Evolutionary conservation across 2,888 invertebrate species (phyloP).

Genomic region (Pollenia griseotomentosa): DNA sequence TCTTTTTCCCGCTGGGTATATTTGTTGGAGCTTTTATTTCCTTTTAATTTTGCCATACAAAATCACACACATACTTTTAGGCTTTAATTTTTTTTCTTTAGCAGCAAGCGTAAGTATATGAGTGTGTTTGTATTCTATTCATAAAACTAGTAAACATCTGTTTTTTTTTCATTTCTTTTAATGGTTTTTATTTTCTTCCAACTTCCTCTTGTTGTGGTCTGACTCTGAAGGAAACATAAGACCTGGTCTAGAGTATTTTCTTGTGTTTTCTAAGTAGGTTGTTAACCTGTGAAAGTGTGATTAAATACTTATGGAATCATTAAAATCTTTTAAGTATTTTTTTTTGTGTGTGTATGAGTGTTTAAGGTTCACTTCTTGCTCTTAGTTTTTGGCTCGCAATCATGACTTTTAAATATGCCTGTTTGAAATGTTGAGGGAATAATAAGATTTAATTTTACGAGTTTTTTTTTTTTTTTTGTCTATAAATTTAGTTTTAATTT

Average conservation of each 20-base stretch:
- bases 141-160: slow-evolving; percentile 34
- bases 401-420: neutral
- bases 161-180: slow-evolving; percentile 25
- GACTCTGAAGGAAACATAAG: neutral
- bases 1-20: no score
- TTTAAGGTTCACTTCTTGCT: neutral
- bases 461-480: no score
- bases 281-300: slow-evolving; percentile 71
- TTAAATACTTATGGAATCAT: slow-evolving; percentile 69
- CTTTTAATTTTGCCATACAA: slow-evolving; percentile 34
- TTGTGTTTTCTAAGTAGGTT: slow-evolving; percentile 59
- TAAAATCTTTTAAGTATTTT: slow-evolving; percentile 40
- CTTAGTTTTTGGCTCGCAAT: neutral
- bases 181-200: neutral
- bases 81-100: slow-evolving; percentile 27
- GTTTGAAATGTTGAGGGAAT: no score
- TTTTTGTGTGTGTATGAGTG: neutral
- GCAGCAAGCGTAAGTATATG: neutral
- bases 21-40: slow-evolving; percentile 45
- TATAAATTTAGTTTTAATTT: no score
- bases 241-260: slow-evolving; percentile 30
- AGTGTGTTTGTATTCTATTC: slow-evolving; percentile 30
- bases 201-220: neutral
- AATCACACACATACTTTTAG: slow-evolving; percentile 24
- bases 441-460: no score